Evolutionary conservation across 2,888 invertebrate species (phyloP).

Genomic region (Biston betularia): DNA sequence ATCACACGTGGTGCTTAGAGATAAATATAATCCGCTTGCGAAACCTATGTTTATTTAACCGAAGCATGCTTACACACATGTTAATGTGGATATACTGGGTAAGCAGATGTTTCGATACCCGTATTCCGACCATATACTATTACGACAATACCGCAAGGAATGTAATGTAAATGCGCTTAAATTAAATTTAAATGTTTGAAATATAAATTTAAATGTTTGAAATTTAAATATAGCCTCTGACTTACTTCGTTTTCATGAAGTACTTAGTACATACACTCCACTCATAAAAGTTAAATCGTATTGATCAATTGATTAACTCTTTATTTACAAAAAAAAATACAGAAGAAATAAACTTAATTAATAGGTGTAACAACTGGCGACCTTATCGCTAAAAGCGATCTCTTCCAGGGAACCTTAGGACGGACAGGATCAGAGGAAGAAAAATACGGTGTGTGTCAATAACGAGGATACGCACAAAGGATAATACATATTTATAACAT

Average conservation of each 20-base stretch:
- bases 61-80: conserved; percentile 32
- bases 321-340: no score
- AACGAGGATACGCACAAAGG: no score
- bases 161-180: background rate
- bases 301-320: no score
- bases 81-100: conserved; percentile 39
- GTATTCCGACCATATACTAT: conserved; percentile 35
- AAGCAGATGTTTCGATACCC: conserved; percentile 48
- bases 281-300: conserved; percentile 9
- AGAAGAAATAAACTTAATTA: no score
- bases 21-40: conserved; percentile 54
- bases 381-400: no score
- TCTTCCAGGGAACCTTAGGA: no score
- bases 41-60: conserved; percentile 49
- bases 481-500: no score
- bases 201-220: no score
- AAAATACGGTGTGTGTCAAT: no score
- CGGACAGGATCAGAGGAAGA: no score
- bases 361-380: no score
- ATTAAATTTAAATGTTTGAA: background rate
- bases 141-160: background rate
- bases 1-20: conserved; percentile 41
- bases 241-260: background rate
- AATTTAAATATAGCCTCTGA: background rate
- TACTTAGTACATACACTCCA: no score